Base-by-base conservation (phyloP, 2,113 vertebrate species). In the Glareola pratincola region DNA sequence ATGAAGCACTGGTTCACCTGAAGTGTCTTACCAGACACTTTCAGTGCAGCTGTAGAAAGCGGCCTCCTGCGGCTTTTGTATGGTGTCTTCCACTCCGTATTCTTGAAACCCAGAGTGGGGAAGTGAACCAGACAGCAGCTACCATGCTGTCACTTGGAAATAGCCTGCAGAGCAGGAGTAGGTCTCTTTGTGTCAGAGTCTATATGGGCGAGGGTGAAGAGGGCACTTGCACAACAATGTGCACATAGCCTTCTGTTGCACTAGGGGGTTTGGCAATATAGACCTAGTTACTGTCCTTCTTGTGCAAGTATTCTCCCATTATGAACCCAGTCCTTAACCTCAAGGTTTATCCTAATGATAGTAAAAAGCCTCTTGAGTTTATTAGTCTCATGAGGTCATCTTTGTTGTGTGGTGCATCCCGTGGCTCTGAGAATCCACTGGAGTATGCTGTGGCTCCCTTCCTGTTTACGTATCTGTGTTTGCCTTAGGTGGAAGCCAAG, bases 231-330 rank as follows among this genome's bases (percentile, higher is more conserved):
- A 27, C 41, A 37, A 50, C n/a, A 43, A 24, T 0, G 2, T 5
- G 2, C 12, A 24, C 0, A 0, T 20, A 8, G 23, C 68, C 9
- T 88, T 88, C 45, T 60, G 18, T 78, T 47, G 45, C 34, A 6
- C 16, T 47, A 76, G 12, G 8, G 45, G 2, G 2, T 68, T 62
- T 57, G 34, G 29, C 30, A 75, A n/a, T 51, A 39, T 2, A 47
- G 23, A 64, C 37, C 29, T 90, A 57, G 20, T 59, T 75, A 39
- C 26, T 48, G 29, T 48, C 39, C n/a, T 86, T 10, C n/a, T 90
- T 85, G 32, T 7, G 21, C 30, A 81, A 64, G 24, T n/a, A 14
- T 56, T 85, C 16, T 53, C 13, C 13, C 62, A n/a, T 17, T 80
- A 15, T 11, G 36, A 75, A 34, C 4, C 10, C 27, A 59, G 34